These are phyloP conservation scores for Saxidomus purpurata DNA, from an alignment of 1,140 invertebrate genomes.

Conservation along the genomic window DNA sequence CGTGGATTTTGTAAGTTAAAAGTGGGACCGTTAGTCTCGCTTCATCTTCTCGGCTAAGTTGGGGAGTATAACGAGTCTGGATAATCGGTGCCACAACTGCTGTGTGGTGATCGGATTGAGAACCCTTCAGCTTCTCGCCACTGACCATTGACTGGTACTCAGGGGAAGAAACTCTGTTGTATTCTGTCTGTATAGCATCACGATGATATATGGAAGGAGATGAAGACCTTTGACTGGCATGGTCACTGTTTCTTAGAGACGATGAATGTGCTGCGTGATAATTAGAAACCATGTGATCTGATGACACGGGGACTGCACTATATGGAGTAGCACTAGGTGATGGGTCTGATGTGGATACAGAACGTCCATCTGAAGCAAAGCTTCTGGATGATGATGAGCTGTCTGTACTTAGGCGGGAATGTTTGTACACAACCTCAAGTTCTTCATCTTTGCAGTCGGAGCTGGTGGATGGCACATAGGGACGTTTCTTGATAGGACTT, in stretches of 20 bases:
- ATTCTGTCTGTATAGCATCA: conserved; percentile 7
- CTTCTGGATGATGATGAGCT: conserved; percentile 56
- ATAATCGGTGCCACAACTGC: conserved; percentile 76
- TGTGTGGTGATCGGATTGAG: conserved; percentile 66
- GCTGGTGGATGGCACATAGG: conserved; percentile 76
- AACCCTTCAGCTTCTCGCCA: conserved; percentile 39
- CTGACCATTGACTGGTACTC: conserved; percentile 47
- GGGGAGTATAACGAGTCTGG: conserved; percentile 62
- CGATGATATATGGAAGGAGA: conserved; percentile 26
- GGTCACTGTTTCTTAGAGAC: background rate
- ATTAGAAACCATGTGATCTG: conserved; percentile 8
- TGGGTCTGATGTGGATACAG: conserved; percentile 21
- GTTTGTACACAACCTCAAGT: conserved; percentile 60
- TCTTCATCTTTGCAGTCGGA: conserved; percentile 51
- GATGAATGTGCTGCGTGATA: conserved; percentile 43
- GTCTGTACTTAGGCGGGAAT: conserved; percentile 66
- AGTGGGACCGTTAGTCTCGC: conserved; percentile 80
- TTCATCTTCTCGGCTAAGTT: conserved; percentile 74
- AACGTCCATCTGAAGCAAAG: conserved; percentile 18
- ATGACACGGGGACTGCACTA: conserved; percentile 29
- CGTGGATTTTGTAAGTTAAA: conserved; percentile 80
- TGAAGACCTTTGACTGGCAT: background rate
- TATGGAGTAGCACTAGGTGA: conserved; percentile 54
- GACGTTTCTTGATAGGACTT: conserved; percentile 85
- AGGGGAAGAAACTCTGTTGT: conserved; percentile 49